A percentile compares a stretch with the other conserved stretches of the same genome.
Conservation (phyloP, 1,140 invertebrate genomes). For the Drosophila pseudoananassae region DNA sequence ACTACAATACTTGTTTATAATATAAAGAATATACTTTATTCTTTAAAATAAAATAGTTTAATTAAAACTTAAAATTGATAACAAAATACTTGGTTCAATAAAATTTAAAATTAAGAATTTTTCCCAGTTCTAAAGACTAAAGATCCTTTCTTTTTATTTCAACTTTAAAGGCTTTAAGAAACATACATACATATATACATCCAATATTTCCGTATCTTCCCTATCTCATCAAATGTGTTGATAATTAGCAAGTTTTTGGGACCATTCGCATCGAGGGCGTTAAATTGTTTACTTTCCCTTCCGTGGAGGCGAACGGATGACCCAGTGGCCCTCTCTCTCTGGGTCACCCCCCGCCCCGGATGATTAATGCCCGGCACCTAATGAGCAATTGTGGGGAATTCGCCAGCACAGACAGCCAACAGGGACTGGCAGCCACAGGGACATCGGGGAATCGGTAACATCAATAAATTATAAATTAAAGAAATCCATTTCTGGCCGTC, state of each 20-base stretch:
- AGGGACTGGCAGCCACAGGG: conserved; percentile 1
- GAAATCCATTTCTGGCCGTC: conserved; percentile 68
- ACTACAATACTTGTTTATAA: not conserved
- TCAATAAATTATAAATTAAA: conserved; percentile 83
- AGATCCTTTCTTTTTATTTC: conserved; percentile 14
- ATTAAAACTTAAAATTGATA: not conserved
- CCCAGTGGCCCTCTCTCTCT: conserved; percentile 52
- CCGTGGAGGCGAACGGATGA: conserved; percentile 28
- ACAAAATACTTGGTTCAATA: no score
- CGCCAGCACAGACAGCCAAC: conserved; percentile 7
- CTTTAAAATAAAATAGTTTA: no score
- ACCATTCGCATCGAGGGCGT: conserved; percentile 34
- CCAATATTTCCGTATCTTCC: not conserved
- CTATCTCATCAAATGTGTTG: conserved; percentile 67
- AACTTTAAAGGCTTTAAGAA: not conserved
- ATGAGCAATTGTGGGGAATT: conserved; percentile 71
- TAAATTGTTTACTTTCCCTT: conserved; percentile 54
- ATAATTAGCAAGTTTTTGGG: conserved; percentile 69
- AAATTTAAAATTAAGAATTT: not conserved
- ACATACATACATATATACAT: conserved; percentile 8
- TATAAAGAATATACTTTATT: no score
- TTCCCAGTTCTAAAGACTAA: not conserved
- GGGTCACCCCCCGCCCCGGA: conserved; percentile 51
- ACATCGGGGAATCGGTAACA: conserved; percentile 63
- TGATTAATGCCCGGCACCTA: conserved; percentile 74